Evolutionary conservation across 2,888 invertebrate genomes (phyloP).

Genomic region (Diplazon laetatorius): DNA sequence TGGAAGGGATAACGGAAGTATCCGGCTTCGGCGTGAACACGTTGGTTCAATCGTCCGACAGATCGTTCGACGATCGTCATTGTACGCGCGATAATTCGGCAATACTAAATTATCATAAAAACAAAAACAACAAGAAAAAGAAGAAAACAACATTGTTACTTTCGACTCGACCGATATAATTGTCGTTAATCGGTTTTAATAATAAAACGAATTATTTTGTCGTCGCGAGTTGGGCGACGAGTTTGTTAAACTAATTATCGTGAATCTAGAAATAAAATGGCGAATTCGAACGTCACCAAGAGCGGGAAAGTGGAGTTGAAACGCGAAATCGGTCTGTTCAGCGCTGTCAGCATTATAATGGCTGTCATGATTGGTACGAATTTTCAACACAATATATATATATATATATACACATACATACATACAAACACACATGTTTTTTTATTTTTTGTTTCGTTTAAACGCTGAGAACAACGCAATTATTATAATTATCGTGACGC

Average conservation of each 20-base stretch:
- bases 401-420: no score
- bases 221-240: not conserved
- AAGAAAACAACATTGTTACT: not conserved
- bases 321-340: constrained; percentile 90
- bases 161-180: constrained; percentile 1
- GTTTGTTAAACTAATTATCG: constrained; percentile 50
- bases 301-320: constrained; percentile 85
- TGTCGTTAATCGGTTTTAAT: not conserved
- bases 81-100: not conserved
- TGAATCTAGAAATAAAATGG: constrained; percentile 36
- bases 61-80: constrained; percentile 9
- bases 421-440: no score
- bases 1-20: not conserved
- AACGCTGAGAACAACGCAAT: no score
- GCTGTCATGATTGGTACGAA: constrained; percentile 92
- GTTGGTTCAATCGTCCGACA: constrained; percentile 17
- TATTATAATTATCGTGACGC: no score
- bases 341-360: constrained; percentile 91
- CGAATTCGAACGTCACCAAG: constrained; percentile 35
- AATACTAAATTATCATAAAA: no score
- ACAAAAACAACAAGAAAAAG: no score
- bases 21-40: not conserved
- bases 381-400: no score
- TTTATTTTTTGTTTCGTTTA: no score
- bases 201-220: constrained; percentile 4